These are phyloP conservation scores for Loriculus beryllinus DNA, from an alignment of 2,797 vertebrate species.

Conservation along the genomic window DNA sequence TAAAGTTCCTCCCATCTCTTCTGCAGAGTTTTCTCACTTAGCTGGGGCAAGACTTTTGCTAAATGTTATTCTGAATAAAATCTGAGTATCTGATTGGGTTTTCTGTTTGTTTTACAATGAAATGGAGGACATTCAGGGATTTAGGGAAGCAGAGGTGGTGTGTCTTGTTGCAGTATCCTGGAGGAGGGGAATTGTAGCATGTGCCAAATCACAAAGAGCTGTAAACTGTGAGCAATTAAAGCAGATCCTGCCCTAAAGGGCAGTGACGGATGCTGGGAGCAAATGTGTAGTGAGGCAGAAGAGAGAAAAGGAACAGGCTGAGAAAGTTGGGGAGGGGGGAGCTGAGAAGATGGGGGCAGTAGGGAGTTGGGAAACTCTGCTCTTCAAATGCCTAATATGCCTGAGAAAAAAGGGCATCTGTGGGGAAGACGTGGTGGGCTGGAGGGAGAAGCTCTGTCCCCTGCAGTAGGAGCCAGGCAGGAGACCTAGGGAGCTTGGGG, in stretches of 20 bases:
- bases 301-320: neutral
- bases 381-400: neutral
- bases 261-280: neutral
- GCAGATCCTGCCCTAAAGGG: neutral
- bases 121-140: neutral
- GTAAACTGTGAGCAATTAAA: neutral
- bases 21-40: neutral
- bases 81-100: neutral
- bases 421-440: neutral
- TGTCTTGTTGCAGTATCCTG: neutral
- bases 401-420: neutral
- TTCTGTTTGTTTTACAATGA: neutral
- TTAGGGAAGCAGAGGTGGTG: neutral
- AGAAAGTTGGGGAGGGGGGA: neutral
- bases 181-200: neutral
- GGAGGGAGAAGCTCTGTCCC: neutral
- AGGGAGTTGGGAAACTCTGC: neutral
- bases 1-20: neutral
- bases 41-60: neutral
- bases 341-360: neutral
- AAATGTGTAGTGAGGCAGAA: neutral
- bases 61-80: neutral
- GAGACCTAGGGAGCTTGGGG: neutral
- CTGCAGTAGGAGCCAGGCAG: accelerated
- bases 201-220: neutral